Evolutionary conservation across 2,797 vertebrate genomes (phyloP).

Genomic region (Jordanella pulchra): DNA sequence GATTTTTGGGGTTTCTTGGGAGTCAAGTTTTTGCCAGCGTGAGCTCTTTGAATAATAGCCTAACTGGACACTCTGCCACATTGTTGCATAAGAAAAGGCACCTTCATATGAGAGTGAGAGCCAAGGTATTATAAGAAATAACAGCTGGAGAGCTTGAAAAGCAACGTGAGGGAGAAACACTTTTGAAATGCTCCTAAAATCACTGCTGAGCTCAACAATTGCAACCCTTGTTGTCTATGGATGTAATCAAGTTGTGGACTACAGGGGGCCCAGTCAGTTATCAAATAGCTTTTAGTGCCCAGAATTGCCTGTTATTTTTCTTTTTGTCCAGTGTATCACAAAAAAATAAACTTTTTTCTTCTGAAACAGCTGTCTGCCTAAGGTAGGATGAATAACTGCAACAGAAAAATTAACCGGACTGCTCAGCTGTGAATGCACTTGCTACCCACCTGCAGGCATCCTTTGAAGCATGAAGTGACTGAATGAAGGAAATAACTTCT

Average conservation of each 20-base stretch:
- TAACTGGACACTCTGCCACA: too few relatives aligned
- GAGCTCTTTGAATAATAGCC: background rate
- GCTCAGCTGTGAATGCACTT: conserved; percentile 22
- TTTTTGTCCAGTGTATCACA: conserved; percentile 3
- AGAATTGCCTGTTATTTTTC: conserved; percentile 2
- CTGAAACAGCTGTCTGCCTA: conserved; percentile 11
- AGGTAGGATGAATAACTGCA: conserved; percentile 33
- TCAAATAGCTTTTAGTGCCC: conserved; percentile 5
- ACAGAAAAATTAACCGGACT: conserved; percentile 26
- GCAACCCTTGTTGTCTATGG: background rate
- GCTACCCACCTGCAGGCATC: conserved; percentile 40
- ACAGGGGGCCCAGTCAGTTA: background rate
- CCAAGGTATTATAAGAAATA: background rate
- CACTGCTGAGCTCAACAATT: background rate
- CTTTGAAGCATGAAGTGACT: conserved; percentile 26
- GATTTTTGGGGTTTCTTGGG: too few relatives aligned
- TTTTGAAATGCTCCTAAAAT: background rate
- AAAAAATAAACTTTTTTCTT: conserved; percentile 12
- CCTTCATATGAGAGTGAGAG: background rate
- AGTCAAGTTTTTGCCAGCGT: background rate
- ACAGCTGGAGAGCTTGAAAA: conserved; percentile 1
- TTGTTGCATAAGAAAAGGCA: background rate
- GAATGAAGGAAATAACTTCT: conserved; percentile 17
- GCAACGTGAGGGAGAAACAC: background rate
- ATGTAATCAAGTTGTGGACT: background rate